Conservation (phyloP, 2,888 invertebrate species). For the Arrhopalites spinosus region DNA sequence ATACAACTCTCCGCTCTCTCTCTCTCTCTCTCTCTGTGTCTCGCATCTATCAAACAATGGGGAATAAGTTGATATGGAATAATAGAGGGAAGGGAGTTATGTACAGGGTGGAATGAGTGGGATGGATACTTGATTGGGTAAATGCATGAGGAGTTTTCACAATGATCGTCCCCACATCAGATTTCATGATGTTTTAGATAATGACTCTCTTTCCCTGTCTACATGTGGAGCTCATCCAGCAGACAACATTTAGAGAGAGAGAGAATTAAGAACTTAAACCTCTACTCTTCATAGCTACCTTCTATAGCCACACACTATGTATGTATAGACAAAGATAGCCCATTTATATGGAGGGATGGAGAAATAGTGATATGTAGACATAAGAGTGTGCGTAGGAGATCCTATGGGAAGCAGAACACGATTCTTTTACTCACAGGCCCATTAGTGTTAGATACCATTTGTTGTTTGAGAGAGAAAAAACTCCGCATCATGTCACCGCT, state of each 20-base stretch:
- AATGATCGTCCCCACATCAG: constrained; percentile 26
- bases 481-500: constrained; percentile 23
- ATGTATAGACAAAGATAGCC: not conserved
- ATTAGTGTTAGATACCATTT: constrained; percentile 34
- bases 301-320: not conserved
- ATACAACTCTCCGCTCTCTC: not conserved
- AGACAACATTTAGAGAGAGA: constrained; percentile 16
- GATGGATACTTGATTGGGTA: constrained; percentile 41
- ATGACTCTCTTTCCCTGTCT: constrained; percentile 25
- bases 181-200: constrained; percentile 40
- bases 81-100: not conserved
- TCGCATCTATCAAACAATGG: not conserved
- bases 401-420: too few relatives aligned
- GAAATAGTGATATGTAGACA: too few relatives aligned
- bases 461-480: constrained; percentile 36
- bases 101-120: constrained; percentile 26
- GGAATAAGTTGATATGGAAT: not conserved
- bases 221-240: constrained; percentile 15
- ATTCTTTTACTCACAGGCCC: constrained; percentile 14
- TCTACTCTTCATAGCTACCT: not conserved
- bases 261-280: constrained; percentile 14
- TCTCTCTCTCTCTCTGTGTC: not conserved
- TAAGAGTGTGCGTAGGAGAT: too few relatives aligned
- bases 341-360: too few relatives aligned
- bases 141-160: constrained; percentile 36